phyloP scores from a whole-genome alignment of 2,113 vertebrate species.

The Corythornis vintsioides region DNA sequence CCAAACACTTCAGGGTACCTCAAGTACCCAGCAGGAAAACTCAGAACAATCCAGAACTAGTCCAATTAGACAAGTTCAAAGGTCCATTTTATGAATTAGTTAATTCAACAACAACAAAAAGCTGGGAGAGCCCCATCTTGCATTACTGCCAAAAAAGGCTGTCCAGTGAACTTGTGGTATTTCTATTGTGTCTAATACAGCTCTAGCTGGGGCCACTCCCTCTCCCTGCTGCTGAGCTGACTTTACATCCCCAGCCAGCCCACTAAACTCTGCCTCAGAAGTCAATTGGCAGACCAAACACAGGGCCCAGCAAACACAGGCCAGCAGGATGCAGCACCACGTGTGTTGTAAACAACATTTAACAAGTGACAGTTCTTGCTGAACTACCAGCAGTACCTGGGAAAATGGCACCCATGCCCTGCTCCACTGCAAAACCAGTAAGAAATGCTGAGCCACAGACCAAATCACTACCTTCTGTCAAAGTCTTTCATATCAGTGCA shows the following conservation, averaged over 20 bases:
- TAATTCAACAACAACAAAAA: background rate
- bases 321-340: fast-evolving
- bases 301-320: background rate
- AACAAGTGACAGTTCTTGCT: background rate
- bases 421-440: background rate
- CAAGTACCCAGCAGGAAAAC: background rate
- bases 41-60: background rate
- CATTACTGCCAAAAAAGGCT: background rate
- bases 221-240: background rate
- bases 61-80: background rate
- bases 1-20: background rate
- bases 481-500: background rate
- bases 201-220: background rate
- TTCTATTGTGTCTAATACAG: background rate
- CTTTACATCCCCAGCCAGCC: background rate
- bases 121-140: background rate
- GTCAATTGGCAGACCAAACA: background rate
- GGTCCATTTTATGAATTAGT: background rate
- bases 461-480: background rate
- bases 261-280: background rate
- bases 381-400: background rate
- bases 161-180: background rate
- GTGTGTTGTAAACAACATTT: background rate
- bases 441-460: background rate
- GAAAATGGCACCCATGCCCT: background rate